Conservation (phyloP, 2,113 vertebrate genomes). For the Bufo bufo region DNA sequence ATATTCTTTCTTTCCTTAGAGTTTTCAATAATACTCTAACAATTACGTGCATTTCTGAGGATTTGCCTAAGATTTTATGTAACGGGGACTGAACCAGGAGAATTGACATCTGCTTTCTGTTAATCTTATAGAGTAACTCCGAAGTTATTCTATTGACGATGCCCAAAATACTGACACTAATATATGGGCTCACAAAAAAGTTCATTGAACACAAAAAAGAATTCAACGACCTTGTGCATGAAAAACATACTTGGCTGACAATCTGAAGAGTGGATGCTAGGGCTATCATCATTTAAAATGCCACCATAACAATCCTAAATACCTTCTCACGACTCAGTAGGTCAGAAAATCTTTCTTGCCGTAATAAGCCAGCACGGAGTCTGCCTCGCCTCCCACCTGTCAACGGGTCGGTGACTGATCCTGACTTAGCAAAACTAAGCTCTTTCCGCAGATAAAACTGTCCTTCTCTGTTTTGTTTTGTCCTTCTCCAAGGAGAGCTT, state of each 20-base stretch:
- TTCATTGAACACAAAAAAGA: conserved; percentile 45
- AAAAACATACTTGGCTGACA: conserved; percentile 49
- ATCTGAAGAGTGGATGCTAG: conserved; percentile 7
- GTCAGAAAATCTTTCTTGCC: conserved; percentile 57
- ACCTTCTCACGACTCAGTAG: conserved; percentile 44
- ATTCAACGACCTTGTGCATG: conserved; percentile 50
- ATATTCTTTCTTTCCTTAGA: too few relatives aligned
- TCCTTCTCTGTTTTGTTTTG: conserved; percentile 30
- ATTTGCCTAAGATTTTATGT: background rate
- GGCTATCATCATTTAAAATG: conserved; percentile 53
- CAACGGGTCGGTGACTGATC: conserved; percentile 27
- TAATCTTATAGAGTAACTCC: background rate
- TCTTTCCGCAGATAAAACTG: conserved; percentile 28
- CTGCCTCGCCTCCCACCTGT: conserved; percentile 43
- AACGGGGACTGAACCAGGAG: background rate
- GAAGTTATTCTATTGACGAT: conserved; percentile 1
- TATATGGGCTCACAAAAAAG: conserved; percentile 6
- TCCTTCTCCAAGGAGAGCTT: conserved; percentile 54
- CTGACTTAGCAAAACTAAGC: conserved; percentile 49
- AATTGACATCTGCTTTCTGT: conserved; percentile 23
- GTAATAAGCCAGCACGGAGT: conserved; percentile 45
- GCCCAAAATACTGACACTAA: conserved; percentile 19
- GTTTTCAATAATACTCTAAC: background rate
- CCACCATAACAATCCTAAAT: conserved; percentile 47
- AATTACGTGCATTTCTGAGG: background rate